These are phyloP conservation scores for Proteles cristata DNA, from an alignment of 2,113 vertebrate genomes.

Conservation along the genomic window DNA sequence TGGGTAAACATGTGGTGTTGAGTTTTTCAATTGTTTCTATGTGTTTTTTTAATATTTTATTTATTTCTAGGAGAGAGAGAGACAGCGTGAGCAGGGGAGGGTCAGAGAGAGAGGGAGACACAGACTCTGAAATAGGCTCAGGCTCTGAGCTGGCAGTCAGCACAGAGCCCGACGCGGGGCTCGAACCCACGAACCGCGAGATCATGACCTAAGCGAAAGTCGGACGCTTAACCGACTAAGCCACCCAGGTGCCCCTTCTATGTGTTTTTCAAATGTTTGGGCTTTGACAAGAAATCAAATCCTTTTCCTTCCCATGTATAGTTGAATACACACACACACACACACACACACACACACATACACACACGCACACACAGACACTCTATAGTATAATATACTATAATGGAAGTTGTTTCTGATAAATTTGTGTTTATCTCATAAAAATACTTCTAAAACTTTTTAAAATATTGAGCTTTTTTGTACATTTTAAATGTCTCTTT, in stretches of 20 bases:
- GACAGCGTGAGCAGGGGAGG: too few relatives aligned
- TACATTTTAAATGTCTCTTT: background rate
- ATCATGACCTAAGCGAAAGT: too few relatives aligned
- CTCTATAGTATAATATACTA: background rate
- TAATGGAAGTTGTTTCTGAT: background rate
- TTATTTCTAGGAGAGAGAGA: too few relatives aligned
- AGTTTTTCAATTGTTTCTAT: background rate
- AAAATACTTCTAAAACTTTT: background rate
- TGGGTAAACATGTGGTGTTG: background rate
- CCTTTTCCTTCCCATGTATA: background rate
- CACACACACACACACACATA: background rate
- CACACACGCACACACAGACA: background rate
- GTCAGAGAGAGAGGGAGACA: too few relatives aligned
- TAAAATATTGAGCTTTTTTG: background rate
- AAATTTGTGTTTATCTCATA: background rate
- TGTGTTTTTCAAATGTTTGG: background rate
- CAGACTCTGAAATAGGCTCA: too few relatives aligned
- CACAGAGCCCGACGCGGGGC: too few relatives aligned
- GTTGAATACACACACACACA: background rate
- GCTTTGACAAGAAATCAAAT: slow-evolving; percentile 4
- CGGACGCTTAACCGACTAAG: too few relatives aligned
- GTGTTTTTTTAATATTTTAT: too few relatives aligned
- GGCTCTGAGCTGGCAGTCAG: too few relatives aligned
- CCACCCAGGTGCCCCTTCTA: too few relatives aligned
- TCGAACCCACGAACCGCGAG: too few relatives aligned